Evolutionary conservation across 1,140 invertebrate species (phyloP), one percentile per base, ranked within the genome.

Genomic region (Psilanteris sp.): DNA sequence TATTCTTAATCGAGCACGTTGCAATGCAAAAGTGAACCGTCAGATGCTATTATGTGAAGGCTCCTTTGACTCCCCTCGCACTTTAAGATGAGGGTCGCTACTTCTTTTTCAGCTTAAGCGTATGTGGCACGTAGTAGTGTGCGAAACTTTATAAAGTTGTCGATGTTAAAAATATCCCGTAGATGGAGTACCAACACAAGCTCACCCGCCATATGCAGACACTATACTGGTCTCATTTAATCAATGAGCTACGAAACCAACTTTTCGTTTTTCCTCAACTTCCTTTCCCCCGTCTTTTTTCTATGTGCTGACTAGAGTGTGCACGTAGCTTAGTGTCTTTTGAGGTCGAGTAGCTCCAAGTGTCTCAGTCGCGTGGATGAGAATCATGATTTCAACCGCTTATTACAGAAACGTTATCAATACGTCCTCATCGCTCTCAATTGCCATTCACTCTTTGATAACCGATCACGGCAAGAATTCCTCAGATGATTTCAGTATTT

Each of bases 1-100:
- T 76, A 70, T 76, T 76, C 43, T 76, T 70, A 76, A 76, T 76
- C 72, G 72, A 76, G 72, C 64, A 76, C 72, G 72, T 76, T 32
- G 72, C 59, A 39, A 50, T 66, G 59, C 37, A 76, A 76, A 76
- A 76, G 66, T 76, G 72, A 70, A 76, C 72, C 52, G 72, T 76
- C 64, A 59, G 72, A 76, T 76, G 64, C 72, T 76, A 76, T 70
- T 76, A 76, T 76, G 50, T 70, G 59, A 41, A 68, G 64, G 46
- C 64, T 55, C 59, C 52, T 76, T 76, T 70, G 20, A 22, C 43
- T 46, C 50, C 34, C 52, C 31, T 55, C 34, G 43, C 57, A 16
- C 50, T 75, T 24, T 48, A 68, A 75, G 62, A 68, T 27, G 55
- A 75, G 71, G 57, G 48, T 46, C 39, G 37, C 46, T 61, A 62